Evolutionary conservation across 2,888 invertebrate genomes (phyloP).

Genomic region (Escarpia spicata): DNA sequence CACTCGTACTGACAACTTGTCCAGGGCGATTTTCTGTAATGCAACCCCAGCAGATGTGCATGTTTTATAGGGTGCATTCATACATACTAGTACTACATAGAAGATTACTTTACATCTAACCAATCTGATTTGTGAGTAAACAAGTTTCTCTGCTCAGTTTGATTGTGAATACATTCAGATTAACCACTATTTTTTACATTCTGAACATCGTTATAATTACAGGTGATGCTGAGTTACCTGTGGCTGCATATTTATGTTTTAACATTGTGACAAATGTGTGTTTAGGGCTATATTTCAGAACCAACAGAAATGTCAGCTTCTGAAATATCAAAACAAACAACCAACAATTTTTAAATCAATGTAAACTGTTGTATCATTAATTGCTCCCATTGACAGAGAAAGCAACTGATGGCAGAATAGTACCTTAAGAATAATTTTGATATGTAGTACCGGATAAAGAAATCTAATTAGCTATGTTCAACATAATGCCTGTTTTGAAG

Average conservation of each 20-base stretch:
- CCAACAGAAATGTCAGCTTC: background rate
- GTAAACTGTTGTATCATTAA: too few relatives aligned
- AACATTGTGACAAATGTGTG: background rate
- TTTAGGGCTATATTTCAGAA: background rate
- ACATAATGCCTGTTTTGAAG: background rate
- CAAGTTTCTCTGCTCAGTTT: background rate
- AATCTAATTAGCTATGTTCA: too few relatives aligned
- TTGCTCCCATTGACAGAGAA: too few relatives aligned
- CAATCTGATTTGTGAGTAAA: too few relatives aligned
- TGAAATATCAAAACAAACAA: background rate
- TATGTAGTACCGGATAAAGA: too few relatives aligned
- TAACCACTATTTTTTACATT: background rate
- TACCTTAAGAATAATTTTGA: too few relatives aligned
- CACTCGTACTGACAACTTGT: constrained; percentile 53
- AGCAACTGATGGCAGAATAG: too few relatives aligned
- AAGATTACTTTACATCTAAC: background rate
- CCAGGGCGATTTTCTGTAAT: constrained; percentile 56
- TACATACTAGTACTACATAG: constrained; percentile 19
- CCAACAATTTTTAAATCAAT: background rate
- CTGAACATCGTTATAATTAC: background rate
- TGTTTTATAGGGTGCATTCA: background rate
- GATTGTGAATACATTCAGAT: background rate
- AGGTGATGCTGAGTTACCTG: background rate
- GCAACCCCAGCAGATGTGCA: background rate
- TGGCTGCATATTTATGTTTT: background rate